phyloP scores from a whole-genome alignment of 2,797 vertebrate species.

The Myoxocephalus aenaeus region DNA sequence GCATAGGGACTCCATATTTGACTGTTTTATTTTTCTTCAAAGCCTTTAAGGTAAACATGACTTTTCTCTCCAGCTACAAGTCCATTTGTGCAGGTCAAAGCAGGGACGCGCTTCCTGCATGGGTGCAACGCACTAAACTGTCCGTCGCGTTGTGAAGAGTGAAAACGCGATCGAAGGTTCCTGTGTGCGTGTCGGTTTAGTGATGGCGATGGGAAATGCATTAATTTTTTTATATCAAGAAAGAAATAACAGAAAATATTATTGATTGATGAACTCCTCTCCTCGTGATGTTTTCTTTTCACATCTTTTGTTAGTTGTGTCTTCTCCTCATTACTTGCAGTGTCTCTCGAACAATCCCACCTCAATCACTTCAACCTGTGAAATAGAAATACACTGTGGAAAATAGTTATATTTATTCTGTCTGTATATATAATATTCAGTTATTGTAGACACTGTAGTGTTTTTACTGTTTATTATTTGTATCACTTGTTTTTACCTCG shows the following conservation, averaged over 20 bases:
- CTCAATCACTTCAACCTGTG: no score
- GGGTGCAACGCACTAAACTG: slow-evolving; percentile 30
- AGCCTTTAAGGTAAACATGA: slow-evolving; percentile 68
- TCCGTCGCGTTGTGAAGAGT: slow-evolving; percentile 12
- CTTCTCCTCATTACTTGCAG: background rate
- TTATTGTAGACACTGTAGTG: no score
- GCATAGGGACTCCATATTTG: slow-evolving; percentile 84
- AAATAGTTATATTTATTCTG: no score
- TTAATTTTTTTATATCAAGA: background rate
- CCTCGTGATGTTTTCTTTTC: background rate
- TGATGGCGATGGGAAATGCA: background rate
- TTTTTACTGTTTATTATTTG: no score
- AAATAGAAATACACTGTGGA: no score
- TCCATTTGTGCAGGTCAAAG: slow-evolving; percentile 55
- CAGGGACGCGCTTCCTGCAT: slow-evolving; percentile 2
- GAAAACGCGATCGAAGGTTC: slow-evolving; percentile 20
- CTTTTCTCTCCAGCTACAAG: background rate
- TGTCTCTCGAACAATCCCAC: background rate
- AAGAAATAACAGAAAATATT: no score
- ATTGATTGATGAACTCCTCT: background rate
- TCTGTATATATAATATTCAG: no score
- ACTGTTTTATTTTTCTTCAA: slow-evolving; percentile 74
- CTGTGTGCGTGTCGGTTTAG: background rate
- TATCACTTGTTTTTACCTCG: no score
- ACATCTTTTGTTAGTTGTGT: background rate